Percentiles rank a stretch among this genome's conserved stretches.
Evolutionary conservation across 2,113 vertebrate genomes (phyloP).

Genomic region (Siphamia tubifer): DNA sequence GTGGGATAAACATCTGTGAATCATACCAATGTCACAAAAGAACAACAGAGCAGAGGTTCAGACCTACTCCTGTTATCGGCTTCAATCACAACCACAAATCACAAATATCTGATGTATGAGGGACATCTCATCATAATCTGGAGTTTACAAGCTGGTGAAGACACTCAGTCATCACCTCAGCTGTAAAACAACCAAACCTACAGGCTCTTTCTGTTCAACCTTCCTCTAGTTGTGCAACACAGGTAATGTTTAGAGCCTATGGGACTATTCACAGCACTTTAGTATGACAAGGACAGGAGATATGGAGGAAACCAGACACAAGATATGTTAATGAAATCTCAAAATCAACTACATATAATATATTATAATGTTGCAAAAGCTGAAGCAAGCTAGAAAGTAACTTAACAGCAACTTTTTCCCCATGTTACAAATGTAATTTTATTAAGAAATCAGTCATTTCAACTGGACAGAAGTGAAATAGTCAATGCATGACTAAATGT

Average conservation of each 20-base stretch:
- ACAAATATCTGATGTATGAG: neutral
- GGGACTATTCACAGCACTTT: neutral
- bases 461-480: neutral
- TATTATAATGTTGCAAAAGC: no score
- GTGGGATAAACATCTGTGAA: neutral
- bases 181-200: neutral
- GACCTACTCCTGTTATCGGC: no score
- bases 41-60: neutral
- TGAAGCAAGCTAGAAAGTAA: no score
- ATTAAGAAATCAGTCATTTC: neutral
- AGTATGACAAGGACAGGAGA: neutral
- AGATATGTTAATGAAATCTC: no score
- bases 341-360: no score
- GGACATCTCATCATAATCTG: neutral
- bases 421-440: neutral
- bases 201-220: neutral
- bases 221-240: neutral
- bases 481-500: neutral
- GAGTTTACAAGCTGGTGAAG: neutral
- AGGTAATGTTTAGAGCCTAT: neutral
- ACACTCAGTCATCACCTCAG: neutral
- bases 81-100: neutral
- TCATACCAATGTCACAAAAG: neutral
- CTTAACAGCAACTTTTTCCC: no score
- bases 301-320: no score